Percentiles rank a stretch among this genome's conserved stretches.
Evolutionary conservation across 1,140 invertebrate genomes (phyloP).

Genomic region (Goniozus legneri): DNA sequence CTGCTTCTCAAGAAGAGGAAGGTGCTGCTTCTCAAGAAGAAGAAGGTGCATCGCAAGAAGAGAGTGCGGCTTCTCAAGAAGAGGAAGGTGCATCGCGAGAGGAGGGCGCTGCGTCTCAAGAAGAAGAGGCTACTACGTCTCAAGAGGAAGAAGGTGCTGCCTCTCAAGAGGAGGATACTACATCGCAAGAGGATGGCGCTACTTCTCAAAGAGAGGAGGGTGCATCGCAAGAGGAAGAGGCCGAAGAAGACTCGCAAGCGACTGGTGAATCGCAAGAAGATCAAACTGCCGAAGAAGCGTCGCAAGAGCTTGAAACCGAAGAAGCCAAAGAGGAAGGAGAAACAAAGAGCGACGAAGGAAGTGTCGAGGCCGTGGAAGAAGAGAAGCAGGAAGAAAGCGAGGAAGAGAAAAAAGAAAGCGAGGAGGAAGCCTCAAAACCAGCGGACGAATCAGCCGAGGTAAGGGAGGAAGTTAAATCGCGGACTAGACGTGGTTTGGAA

Average conservation of each 20-base stretch:
- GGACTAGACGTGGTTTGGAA: constrained; percentile 14
- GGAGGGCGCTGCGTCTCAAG: constrained; percentile 3
- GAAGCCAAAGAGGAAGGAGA: constrained; percentile 17
- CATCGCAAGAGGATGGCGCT: constrained; percentile 40
- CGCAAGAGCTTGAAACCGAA: too few species aligned
- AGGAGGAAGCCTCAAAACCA: constrained; percentile 12
- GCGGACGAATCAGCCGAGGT: constrained; percentile 2
- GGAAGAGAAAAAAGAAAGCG: constrained; percentile 10
- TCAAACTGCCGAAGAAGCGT: too few species aligned
- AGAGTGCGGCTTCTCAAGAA: too few species aligned
- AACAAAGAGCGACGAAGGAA: constrained; percentile 15
- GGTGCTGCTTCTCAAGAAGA: constrained; percentile 4
- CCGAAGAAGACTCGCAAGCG: constrained; percentile 26
- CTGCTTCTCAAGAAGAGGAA: constrained; percentile 8
- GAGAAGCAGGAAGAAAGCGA: constrained; percentile 10
- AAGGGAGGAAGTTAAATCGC: constrained; percentile 11
- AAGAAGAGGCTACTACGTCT: constrained; percentile 27
- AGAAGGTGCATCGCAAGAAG: constrained; percentile 11
- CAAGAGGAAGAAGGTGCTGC: constrained; percentile 39
- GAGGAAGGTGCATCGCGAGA: constrained; percentile 7
- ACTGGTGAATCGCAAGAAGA: too few species aligned
- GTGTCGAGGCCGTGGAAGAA: constrained; percentile 1
- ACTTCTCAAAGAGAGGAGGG: constrained; percentile 21
- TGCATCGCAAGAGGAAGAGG: too few species aligned
- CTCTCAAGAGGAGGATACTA: constrained; percentile 39